Base-by-base conservation (phyloP, 2,113 vertebrate species). In the Australoheros scitulus region DNA sequence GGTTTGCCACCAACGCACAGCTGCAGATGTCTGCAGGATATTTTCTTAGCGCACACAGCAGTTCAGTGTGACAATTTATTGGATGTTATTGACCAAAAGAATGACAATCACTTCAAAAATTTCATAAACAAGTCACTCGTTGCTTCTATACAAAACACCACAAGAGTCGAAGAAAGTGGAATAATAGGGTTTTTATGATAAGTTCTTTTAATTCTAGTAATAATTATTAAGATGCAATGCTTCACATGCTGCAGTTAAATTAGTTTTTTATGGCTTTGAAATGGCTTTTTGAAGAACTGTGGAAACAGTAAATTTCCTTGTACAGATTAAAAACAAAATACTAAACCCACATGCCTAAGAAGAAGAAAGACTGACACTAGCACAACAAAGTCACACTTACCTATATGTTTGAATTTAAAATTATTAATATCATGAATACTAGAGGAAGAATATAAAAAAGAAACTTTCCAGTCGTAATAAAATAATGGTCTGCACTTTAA, bases 141-240 rank as follows among this genome's bases (percentile, higher is more conserved):
- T 72, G 17, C 65, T 70, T 43, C 14, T 17, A 58, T 3, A 58
- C 56, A 58, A 58, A 58, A 60, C 14, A 72, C 29, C 58, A 70
- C 32, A 11, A 52, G 77, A 82, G 86, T 36, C 24, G 76, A 79
- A 84, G 15, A 18, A 72, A 79, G 70, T 29, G 56, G 36, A 76
- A 34, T 55, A 17, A 72, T 29, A 55, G 9, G 77, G 7, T 38
- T 38, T 38, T 38, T 38, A 10, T 38, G 8, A 38, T 38, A 34
- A 34, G 36, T 38, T 38, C 9, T 9, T 38, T 38, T 38, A 38
- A 34, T 61, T 82, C 58, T 22, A 24, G 58, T 6, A 38, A 74
- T 41, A 85, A 80, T 77, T 82, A 86, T 82, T 74, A 50, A 79
- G 86, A 77, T 76, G 80, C 58, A 61, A 77, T n/a, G 57, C 83